A percentile compares a stretch with the other conserved stretches of the same genome.
Conservation (phyloP, 2,888 invertebrate genomes). For the Sericinus montela region DNA sequence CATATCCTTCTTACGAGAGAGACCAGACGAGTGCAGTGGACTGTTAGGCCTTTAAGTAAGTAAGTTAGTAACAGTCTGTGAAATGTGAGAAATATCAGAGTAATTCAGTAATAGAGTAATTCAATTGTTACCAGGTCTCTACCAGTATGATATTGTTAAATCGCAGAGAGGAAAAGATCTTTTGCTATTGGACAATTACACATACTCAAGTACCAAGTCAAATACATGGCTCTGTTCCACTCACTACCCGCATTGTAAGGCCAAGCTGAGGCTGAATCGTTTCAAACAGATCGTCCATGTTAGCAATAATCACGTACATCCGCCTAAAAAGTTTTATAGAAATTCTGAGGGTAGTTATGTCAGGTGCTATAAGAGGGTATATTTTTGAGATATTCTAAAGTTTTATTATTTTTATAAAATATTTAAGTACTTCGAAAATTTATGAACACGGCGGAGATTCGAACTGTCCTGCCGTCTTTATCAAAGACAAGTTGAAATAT, state of each 20-base stretch:
- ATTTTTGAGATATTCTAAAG: too few species aligned
- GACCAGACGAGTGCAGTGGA: too few species aligned
- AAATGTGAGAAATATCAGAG: too few species aligned
- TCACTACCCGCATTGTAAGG: slow-evolving; percentile 31
- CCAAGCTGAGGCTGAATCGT: slow-evolving; percentile 30
- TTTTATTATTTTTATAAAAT: neutral
- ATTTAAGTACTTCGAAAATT: too few species aligned
- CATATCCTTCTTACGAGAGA: too few species aligned
- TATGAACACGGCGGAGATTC: too few species aligned
- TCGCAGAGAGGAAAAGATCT: slow-evolving; percentile 37
- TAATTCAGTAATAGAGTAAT: too few species aligned
- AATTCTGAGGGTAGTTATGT: slow-evolving; percentile 7
- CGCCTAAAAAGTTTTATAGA: slow-evolving; percentile 27
- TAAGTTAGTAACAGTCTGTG: too few species aligned
- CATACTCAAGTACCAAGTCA: slow-evolving; percentile 26
- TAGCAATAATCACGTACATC: slow-evolving; percentile 32
- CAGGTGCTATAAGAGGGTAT: too few species aligned
- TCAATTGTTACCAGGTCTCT: neutral
- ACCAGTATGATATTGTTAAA: slow-evolving; percentile 23
- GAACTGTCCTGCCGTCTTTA: too few species aligned
- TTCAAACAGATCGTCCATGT: slow-evolving; percentile 27
- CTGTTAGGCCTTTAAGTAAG: too few species aligned
- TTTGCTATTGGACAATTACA: slow-evolving; percentile 35
- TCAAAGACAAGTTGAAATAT: too few species aligned
- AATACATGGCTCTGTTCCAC: slow-evolving; percentile 42